Conservation (phyloP, 1,140 invertebrate genomes). For the Zaprionus gabonicus region DNA sequence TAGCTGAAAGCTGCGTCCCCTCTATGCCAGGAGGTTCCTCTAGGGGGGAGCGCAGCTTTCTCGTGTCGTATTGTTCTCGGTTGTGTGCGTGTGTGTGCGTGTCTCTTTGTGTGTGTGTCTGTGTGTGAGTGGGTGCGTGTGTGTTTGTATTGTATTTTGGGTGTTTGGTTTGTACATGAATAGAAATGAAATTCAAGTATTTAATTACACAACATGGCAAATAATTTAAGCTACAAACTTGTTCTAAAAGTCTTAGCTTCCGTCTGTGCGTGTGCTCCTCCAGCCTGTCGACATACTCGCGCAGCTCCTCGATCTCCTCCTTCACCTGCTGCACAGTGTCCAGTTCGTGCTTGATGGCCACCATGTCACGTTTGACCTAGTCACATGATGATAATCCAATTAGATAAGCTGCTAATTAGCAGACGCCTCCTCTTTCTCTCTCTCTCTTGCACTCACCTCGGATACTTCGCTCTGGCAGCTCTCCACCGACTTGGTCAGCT, state of each 20-base stretch:
- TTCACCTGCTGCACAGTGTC: slow-evolving; percentile 96
- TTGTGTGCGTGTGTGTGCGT: slow-evolving; percentile 20
- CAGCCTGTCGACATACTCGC: slow-evolving; percentile 94
- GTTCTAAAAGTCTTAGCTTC: slow-evolving; percentile 93
- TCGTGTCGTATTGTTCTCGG: slow-evolving; percentile 37
- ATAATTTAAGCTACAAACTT: slow-evolving; percentile 88
- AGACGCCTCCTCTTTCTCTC: background rate
- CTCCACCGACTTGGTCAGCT: slow-evolving; percentile 96
- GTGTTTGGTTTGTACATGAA: slow-evolving; percentile 83
- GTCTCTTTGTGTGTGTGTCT: slow-evolving; percentile 43
- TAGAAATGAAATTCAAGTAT: slow-evolving; percentile 84
- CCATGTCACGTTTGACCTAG: slow-evolving; percentile 95
- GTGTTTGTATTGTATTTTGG: slow-evolving; percentile 59
- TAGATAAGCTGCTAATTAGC: background rate
- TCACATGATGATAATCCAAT: slow-evolving; percentile 2
- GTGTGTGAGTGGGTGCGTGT: slow-evolving; percentile 32
- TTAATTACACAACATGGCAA: slow-evolving; percentile 85
- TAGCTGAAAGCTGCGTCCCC: slow-evolving; percentile 44
- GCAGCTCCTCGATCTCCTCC: slow-evolving; percentile 95
- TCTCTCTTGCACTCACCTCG: slow-evolving; percentile 85
- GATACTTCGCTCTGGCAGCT: slow-evolving; percentile 96
- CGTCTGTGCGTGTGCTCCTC: slow-evolving; percentile 94
- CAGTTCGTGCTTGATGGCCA: slow-evolving; percentile 96
- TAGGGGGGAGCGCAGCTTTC: slow-evolving; percentile 37
- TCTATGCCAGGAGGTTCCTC: background rate